These are phyloP conservation scores for Ciona savignyi DNA, from an alignment of 23 tunicate genomes.

Conservation along the genomic window DNA sequence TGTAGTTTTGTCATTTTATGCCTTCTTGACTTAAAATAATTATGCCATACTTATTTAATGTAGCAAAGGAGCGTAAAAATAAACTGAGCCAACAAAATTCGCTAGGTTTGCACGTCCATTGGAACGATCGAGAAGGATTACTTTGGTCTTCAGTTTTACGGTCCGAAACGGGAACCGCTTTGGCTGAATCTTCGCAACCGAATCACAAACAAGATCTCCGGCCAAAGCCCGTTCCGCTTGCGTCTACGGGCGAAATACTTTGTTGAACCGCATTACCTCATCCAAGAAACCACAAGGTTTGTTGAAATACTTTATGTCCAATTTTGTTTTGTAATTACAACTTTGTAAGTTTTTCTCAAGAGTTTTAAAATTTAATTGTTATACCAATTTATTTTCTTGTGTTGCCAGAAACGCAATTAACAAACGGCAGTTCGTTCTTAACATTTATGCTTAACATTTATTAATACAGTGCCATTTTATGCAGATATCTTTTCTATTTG, in stretches of 20 bases:
- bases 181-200: constrained; percentile 74
- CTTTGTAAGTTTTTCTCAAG: neutral
- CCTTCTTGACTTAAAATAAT: no score
- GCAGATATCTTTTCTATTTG: constrained; percentile 44
- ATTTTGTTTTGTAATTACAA: neutral
- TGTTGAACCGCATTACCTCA: constrained; percentile 54
- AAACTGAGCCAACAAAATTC: no score
- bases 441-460: no score
- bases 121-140: constrained; percentile 81
- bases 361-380: neutral
- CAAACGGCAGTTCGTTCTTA: no score
- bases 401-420: no score
- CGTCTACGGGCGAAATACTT: constrained; percentile 59
- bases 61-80: no score
- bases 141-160: constrained; percentile 55
- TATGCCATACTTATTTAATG: no score
- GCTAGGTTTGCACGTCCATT: constrained; percentile 49
- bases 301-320: neutral
- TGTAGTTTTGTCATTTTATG: no score
- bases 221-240: constrained; percentile 54
- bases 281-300: constrained; percentile 75
- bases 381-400: neutral
- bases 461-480: no score
- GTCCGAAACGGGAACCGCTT: constrained; percentile 29
- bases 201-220: constrained; percentile 44